These are phyloP conservation scores for Pardalotus punctatus DNA, from an alignment of 2,113 vertebrate species.

Conservation along the genomic window DNA sequence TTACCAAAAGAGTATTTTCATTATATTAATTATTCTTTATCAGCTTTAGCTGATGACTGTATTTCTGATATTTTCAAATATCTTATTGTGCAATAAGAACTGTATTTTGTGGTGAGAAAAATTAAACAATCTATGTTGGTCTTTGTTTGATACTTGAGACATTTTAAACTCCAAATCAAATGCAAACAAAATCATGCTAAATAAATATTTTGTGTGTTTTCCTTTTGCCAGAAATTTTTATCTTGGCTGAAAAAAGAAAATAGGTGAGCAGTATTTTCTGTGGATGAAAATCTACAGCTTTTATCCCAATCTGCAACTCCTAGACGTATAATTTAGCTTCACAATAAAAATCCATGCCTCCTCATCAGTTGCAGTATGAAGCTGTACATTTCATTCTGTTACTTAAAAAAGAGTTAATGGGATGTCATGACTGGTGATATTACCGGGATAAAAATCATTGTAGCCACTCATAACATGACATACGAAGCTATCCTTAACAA, in stretches of 20 bases:
- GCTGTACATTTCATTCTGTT: not conserved
- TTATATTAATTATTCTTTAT: not conserved
- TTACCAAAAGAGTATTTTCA: accelerated
- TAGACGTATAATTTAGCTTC: not conserved
- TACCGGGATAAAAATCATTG: not conserved
- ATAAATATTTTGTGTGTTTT: not conserved
- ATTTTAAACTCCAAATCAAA: not conserved
- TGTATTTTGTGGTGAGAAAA: not conserved
- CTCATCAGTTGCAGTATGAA: not conserved
- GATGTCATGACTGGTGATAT: not conserved
- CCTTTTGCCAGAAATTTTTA: not conserved
- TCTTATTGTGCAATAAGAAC: not conserved
- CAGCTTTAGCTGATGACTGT: not conserved
- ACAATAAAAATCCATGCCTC: not conserved
- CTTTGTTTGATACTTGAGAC: not conserved
- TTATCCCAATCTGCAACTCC: not conserved
- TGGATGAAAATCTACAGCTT: not conserved
- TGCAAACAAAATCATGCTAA: not conserved
- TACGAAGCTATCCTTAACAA: not conserved
- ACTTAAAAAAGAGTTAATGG: not conserved
- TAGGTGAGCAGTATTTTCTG: not conserved
- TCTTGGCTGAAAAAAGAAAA: not conserved
- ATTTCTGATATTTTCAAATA: not conserved
- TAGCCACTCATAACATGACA: not conserved
- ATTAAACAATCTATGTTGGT: not conserved